Base-by-base conservation (phyloP, 2,113 vertebrate species). In the Corvus cornix region DNA sequence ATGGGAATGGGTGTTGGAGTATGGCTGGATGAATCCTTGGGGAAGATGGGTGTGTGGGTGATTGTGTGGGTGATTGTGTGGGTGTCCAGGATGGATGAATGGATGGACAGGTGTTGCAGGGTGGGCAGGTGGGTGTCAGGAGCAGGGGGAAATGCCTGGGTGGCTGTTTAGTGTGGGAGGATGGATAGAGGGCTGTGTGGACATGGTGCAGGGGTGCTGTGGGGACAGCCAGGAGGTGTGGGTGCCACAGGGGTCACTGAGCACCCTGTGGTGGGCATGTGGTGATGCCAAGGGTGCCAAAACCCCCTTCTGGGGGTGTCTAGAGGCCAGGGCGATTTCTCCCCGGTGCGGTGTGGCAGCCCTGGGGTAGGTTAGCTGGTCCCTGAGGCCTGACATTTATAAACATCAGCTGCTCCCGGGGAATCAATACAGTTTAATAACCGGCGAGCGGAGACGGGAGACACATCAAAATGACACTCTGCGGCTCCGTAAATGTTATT, bases 381-480 rank as follows among this genome's bases (percentile, higher is more conserved):
- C 95, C 95, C 90, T 0, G 4, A 74, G 59, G 95, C 73, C 84
- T 93, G 96, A 95, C 96, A 94, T 97, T 97, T 96, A 95, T 96
- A 96, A 97, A 95, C 96, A 97, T 92, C 97, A 96, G 92, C 91
- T 1, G 82, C 90, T 88, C 93, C 89, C 11, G 1, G 89, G 74
- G 95, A 96, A 96, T 96, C 97, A 93, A 96, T 96, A 95, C 67
- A 79, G 96, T 97, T 96, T 97, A 97, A 97, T 96, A 97, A 97
- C 95, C 55, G 31, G 81, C 80, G 24, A 93, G 87, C 85, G 28
- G 94, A 95, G 97, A 96, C n/a, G 67, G 95, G 96, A 97, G 96
- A 91, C 97, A 91, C 94, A 95, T 95, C 96, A 93, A 96, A 94
- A 94, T 93, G 95, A 95, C 95, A 95, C 92, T 96, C 95, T 89